These are phyloP conservation scores for Limnothrissa miodon DNA, from an alignment of 2,113 vertebrate species.

Conservation along the genomic window DNA sequence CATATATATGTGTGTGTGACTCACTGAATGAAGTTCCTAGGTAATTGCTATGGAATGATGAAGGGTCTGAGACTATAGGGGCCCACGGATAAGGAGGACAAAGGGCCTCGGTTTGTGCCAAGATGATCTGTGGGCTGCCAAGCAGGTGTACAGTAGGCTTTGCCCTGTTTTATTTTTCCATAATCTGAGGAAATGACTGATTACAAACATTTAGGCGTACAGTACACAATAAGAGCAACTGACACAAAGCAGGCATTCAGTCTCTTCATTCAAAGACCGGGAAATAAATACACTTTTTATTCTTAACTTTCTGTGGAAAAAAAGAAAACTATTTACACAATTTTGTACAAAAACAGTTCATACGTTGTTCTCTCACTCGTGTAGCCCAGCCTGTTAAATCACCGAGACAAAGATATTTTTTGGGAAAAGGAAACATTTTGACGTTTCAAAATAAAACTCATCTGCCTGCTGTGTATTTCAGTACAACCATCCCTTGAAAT, in stretches of 20 bases:
- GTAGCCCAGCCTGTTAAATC: constrained; percentile 47
- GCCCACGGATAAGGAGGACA: background rate
- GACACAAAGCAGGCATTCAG: background rate
- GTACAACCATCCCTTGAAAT: constrained; percentile 66
- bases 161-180: background rate
- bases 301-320: constrained; percentile 58
- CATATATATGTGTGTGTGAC: too few relatives aligned
- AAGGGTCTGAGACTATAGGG: background rate
- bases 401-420: constrained; percentile 29
- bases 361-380: constrained; percentile 45
- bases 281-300: constrained; percentile 74
- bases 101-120: background rate
- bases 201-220: background rate
- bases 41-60: background rate
- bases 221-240: background rate
- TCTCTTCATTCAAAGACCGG: constrained; percentile 29
- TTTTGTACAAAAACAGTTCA: constrained; percentile 60
- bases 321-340: constrained; percentile 70
- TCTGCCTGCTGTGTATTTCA: constrained; percentile 59
- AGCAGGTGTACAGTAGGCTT: background rate
- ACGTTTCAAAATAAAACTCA: constrained; percentile 49
- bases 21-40: background rate
- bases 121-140: background rate
- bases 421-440: constrained; percentile 42
- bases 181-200: background rate